Percentiles rank a stretch among this genome's conserved stretches.
Evolutionary conservation across 2,113 vertebrate species (phyloP).

Genomic region (Nibea coibor): DNA sequence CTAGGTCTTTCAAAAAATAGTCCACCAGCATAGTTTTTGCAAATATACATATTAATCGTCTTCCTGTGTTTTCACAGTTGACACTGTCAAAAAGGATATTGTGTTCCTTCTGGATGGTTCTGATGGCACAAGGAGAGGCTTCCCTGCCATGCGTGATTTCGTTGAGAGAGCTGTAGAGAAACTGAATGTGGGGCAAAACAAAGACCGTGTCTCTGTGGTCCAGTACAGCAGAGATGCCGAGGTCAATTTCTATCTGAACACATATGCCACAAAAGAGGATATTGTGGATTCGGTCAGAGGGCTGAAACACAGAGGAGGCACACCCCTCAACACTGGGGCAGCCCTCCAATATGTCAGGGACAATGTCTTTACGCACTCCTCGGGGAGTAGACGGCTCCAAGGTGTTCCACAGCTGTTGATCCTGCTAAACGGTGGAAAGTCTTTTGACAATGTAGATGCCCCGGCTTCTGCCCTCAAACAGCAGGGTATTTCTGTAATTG

Average conservation of each 20-base stretch:
- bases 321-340: background rate
- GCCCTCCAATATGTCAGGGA: background rate
- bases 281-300: no score
- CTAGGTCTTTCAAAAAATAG: background rate
- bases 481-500: no score
- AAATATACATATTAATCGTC: background rate
- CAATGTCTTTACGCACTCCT: no score
- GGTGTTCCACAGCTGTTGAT: no score
- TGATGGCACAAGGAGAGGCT: slow-evolving; percentile 69
- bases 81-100: slow-evolving; percentile 85
- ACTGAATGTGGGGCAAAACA: slow-evolving; percentile 43
- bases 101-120: slow-evolving; percentile 93
- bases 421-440: no score
- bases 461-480: no score
- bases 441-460: no score
- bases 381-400: no score
- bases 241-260: slow-evolving; percentile 63
- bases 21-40: background rate
- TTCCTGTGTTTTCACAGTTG: slow-evolving; percentile 27
- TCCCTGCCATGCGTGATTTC: slow-evolving; percentile 64
- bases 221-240: slow-evolving; percentile 68
- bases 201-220: slow-evolving; percentile 64
- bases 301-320: no score
- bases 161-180: slow-evolving; percentile 62
- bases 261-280: slow-evolving; percentile 25